Base-by-base conservation (phyloP, 2,888 invertebrate genomes). In the Anodontia alba region DNA sequence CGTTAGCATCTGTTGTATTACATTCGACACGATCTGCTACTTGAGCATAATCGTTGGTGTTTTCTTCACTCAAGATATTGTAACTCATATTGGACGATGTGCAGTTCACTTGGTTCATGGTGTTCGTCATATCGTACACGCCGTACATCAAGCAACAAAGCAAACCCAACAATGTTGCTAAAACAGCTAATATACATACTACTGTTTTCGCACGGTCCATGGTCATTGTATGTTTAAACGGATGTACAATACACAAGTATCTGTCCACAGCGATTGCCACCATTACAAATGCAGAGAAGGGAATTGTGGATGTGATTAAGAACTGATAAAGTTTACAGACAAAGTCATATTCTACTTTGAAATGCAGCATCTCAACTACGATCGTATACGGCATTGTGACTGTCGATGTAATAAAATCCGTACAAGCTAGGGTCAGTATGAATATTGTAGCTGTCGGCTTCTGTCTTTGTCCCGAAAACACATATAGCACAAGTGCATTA, bases 331-430 rank as follows among this genome's bases (percentile, higher is more conserved):
- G 66, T 77, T 92, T 91, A 75, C 93, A 93, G 5, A 90, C 73
- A 10, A 87, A 73, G 76, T 92, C 91, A 66, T 86, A 87, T n/a
- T 81, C 74, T 15, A 92, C 76, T 23, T 81, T 57, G 82, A 88
- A 93, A 7, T 89, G 72, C 0, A 91, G 57, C n/a, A 84, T 86
- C 78, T 94, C 94, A 73, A 92, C 87, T 66, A 81, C 87, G 26
- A 93, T 91, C 0, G 93, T 91, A 78, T 87, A 92, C 5, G 93
- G 93, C 71, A 93, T 92, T 69, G 92, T 91, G 3, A 93, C 84
- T 7, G 91, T 77, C 73, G 92, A 93, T 0, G 93, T 92, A 17
- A 89, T 87, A 69, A 93, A 90, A 76, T 93, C 93, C 0, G 91
- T 92, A 10, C 90, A 91, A 15, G 93, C 93, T 33, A 93, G 72